Percentiles rank a stretch among this genome's conserved stretches.
Evolutionary conservation across 2,888 invertebrate genomes (phyloP).

Genomic region (Drosophila recens): DNA sequence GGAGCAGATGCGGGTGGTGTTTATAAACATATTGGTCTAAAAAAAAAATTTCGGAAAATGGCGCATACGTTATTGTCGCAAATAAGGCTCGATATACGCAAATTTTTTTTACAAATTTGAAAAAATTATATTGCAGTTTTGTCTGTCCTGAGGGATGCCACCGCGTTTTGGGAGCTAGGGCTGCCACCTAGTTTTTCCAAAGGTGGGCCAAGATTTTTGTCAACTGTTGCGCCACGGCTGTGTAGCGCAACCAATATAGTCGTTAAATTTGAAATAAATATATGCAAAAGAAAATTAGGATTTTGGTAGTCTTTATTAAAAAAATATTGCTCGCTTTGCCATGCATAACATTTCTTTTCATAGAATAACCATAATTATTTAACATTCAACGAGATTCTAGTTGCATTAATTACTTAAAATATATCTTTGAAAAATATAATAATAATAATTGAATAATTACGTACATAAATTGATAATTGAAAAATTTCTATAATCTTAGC

Average conservation of each 20-base stretch:
- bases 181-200: too few relatives aligned
- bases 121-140: too few relatives aligned
- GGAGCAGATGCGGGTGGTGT: too few relatives aligned
- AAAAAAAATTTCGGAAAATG: too few relatives aligned
- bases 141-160: too few relatives aligned
- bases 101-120: too few relatives aligned
- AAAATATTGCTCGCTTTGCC: conserved; percentile 78
- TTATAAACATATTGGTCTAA: too few relatives aligned
- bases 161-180: too few relatives aligned
- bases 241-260: neutral
- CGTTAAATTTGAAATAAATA: conserved; percentile 2
- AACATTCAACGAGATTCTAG: conserved; percentile 65
- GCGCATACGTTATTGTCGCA: too few relatives aligned
- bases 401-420: conserved; percentile 47
- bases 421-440: conserved; percentile 55
- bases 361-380: conserved; percentile 63
- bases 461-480: conserved; percentile 39
- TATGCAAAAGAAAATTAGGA: neutral
- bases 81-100: too few relatives aligned
- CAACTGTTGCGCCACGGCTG: neutral
- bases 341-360: conserved; percentile 70
- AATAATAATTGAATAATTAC: conserved; percentile 38
- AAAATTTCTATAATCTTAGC: conserved; percentile 23
- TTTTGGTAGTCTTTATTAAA: conserved; percentile 69
- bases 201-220: too few relatives aligned